Conservation (phyloP, 2,797 vertebrate genomes). For the Sciurus vulgaris region DNA sequence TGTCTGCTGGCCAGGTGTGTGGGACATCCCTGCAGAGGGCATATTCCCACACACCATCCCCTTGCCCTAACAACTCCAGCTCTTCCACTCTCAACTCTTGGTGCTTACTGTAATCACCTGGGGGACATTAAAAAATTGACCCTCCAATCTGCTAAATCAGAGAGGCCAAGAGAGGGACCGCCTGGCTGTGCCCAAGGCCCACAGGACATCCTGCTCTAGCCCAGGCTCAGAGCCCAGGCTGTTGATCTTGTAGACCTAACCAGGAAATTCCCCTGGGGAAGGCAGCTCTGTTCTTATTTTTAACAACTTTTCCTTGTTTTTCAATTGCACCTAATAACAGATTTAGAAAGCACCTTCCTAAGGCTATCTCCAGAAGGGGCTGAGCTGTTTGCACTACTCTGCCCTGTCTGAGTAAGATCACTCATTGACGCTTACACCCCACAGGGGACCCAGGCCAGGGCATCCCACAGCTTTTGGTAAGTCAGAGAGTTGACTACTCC, state of each 20-base stretch:
- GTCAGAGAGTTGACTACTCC: neutral
- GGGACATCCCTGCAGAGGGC: neutral
- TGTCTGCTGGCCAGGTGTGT: fast-evolving
- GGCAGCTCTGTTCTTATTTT: neutral
- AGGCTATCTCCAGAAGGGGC: neutral
- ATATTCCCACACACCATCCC: fast-evolving
- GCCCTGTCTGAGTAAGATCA: neutral
- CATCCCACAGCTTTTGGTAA: neutral
- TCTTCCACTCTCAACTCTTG: neutral
- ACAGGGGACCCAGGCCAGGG: neutral
- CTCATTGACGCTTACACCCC: neutral
- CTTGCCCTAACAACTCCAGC: neutral
- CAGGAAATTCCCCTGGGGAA: neutral
- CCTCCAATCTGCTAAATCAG: neutral
- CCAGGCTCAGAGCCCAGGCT: neutral
- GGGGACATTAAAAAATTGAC: neutral
- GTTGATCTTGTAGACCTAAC: neutral
- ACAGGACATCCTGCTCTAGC: neutral
- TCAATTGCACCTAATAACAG: neutral
- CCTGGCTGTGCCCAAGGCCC: neutral
- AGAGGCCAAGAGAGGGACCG: neutral
- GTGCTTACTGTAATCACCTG: neutral
- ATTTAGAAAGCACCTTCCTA: neutral
- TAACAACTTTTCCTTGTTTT: neutral
- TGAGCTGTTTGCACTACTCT: neutral